Conservation (phyloP, 2,113 vertebrate species). For the Otus sunia region DNA sequence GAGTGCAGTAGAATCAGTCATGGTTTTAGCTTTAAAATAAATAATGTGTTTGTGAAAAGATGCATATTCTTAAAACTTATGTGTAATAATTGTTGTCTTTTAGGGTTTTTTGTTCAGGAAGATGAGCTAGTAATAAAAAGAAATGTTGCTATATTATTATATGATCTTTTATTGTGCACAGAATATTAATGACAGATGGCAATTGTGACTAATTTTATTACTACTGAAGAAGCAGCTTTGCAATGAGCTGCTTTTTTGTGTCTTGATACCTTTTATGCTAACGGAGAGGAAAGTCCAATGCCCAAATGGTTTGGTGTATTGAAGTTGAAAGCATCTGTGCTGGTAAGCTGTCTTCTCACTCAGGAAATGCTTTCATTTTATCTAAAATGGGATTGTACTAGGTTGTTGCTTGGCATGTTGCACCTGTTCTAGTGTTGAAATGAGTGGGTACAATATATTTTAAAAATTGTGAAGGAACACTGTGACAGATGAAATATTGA, state of each 20-base stretch:
- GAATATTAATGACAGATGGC: neutral
- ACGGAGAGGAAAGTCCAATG: neutral
- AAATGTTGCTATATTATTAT: neutral
- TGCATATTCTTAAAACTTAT: neutral
- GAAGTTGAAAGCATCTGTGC: conserved; percentile 14
- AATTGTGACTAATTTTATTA: neutral
- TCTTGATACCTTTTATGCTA: neutral
- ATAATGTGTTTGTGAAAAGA: neutral
- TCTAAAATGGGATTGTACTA: neutral
- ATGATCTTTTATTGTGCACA: neutral
- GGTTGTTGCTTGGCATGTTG: neutral
- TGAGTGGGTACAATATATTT: conserved; percentile 9
- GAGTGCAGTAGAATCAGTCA: neutral
- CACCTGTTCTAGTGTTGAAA: conserved; percentile 47
- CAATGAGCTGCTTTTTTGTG: neutral
- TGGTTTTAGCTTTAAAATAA: neutral
- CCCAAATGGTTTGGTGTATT: neutral
- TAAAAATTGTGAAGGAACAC: conserved; percentile 7
- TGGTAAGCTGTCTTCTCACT: neutral
- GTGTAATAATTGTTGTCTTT: neutral
- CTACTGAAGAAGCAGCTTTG: neutral
- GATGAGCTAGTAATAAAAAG: neutral
- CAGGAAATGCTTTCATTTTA: conserved; percentile 1
- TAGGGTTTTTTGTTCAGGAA: neutral
- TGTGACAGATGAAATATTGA: neutral